phyloP scores from a whole-genome alignment of 1,140 invertebrate genomes.

The Pomacea maculata region DNA sequence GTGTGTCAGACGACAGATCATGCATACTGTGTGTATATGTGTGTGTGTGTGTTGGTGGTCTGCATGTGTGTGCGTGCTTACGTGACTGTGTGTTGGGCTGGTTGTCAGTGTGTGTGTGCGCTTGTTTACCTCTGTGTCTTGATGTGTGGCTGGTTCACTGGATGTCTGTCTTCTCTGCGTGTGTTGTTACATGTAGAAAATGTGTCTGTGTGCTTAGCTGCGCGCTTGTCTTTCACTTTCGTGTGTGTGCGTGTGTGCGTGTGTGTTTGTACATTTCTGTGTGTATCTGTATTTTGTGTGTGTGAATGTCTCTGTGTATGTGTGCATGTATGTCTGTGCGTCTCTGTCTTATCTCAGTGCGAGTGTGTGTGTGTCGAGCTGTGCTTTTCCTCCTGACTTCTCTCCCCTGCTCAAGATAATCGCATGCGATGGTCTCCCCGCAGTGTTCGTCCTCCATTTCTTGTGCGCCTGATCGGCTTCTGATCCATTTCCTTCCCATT shows the following conservation, averaged over 20 bases:
- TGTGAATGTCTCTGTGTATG: not conserved
- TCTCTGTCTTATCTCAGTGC: not conserved
- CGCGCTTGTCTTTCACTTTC: not conserved
- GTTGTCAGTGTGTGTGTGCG: not conserved
- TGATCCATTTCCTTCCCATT: not conserved
- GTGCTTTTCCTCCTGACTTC: not conserved
- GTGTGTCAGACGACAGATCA: not conserved
- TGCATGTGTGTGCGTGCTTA: not conserved
- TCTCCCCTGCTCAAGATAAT: not conserved
- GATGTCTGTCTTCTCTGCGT: not conserved
- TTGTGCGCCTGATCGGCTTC: not conserved
- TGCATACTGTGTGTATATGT: not conserved
- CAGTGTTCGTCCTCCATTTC: not conserved
- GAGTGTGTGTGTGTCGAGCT: slow-evolving; percentile 7
- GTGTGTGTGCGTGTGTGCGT: not conserved
- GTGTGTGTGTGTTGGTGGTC: not conserved
- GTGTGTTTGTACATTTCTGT: not conserved
- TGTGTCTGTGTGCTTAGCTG: not conserved
- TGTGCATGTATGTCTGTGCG: slow-evolving; percentile 1
- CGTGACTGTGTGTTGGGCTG: not conserved
- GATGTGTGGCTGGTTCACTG: not conserved
- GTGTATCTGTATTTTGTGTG: not conserved
- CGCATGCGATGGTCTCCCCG: not conserved
- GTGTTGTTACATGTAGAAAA: not conserved
- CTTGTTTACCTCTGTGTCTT: too few species aligned